Percentiles rank a stretch among this genome's conserved stretches.
Conservation (phyloP, 2,113 vertebrate genomes). For the Myotis lucifugus region DNA sequence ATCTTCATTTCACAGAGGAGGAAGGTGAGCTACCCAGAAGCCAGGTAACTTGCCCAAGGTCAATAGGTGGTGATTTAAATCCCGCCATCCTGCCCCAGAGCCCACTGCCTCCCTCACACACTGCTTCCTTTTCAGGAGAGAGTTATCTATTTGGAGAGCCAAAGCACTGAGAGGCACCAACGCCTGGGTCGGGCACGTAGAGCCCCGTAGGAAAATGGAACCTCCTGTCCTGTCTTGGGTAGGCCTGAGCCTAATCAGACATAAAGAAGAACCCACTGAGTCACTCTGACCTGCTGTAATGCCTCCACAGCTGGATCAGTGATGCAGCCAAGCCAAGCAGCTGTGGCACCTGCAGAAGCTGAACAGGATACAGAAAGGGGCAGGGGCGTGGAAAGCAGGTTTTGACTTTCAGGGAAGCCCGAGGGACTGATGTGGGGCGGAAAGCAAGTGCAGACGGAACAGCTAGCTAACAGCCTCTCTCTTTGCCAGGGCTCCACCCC, state of each 20-base stretch:
- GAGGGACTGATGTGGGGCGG: neutral
- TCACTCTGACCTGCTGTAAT: neutral
- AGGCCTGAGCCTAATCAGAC: slow-evolving; percentile 23
- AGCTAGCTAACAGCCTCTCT: neutral
- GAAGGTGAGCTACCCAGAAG: neutral
- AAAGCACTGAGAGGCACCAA: neutral
- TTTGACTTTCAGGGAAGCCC: neutral
- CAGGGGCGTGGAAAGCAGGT: neutral
- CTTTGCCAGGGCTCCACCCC: neutral
- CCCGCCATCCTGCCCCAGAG: neutral
- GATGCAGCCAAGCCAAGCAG: slow-evolving; percentile 49
- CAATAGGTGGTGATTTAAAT: neutral
- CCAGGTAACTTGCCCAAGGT: neutral
- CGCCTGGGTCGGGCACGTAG: neutral
- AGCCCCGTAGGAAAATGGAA: neutral
- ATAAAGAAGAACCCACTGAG: neutral
- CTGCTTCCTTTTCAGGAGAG: neutral
- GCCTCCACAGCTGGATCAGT: neutral
- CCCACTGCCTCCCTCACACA: neutral
- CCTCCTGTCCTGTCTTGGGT: slow-evolving; percentile 8
- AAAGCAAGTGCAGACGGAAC: neutral
- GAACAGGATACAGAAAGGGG: neutral
- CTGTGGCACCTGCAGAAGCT: neutral
- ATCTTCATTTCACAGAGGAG: neutral
- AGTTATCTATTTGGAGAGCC: neutral